phyloP scores from a whole-genome alignment of 2,797 vertebrate genomes.

The Hylomyscus alleni region DNA sequence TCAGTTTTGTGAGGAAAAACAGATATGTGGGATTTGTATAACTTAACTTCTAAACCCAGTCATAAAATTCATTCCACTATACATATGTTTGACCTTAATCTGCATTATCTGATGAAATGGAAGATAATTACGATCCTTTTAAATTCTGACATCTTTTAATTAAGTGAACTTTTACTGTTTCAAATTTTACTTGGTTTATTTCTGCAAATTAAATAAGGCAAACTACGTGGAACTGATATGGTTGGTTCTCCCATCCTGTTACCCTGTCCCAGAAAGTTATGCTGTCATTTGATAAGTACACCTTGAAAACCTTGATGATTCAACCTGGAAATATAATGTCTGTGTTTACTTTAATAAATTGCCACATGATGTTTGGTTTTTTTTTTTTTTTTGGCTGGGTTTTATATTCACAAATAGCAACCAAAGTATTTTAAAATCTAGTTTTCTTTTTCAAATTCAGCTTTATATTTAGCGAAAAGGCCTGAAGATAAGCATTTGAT shows the following conservation, averaged over 20 bases:
- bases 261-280: background rate
- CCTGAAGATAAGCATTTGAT: background rate
- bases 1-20: background rate
- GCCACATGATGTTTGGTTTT: background rate
- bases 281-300: conserved; percentile 9
- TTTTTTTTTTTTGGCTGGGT: conserved; percentile 43
- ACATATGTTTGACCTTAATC: background rate
- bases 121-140: background rate
- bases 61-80: background rate
- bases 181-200: background rate
- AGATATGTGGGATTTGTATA: background rate
- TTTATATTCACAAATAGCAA: background rate
- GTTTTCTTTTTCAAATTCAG: background rate
- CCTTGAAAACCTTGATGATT: conserved; percentile 6
- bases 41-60: conserved; percentile 27
- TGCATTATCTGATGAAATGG: background rate
- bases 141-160: conserved; percentile 11
- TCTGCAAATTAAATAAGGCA: background rate
- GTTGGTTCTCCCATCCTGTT: background rate
- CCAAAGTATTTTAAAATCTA: conserved; percentile 40
- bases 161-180: background rate
- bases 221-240: background rate
- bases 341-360: conserved; percentile 53
- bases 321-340: conserved; percentile 31
- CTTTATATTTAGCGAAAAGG: conserved; percentile 55